Percentiles rank a stretch among this genome's conserved stretches.
These are phyloP conservation scores for Caenorhabditis japonica DNA, from an alignment of 2,888 invertebrate genomes.

Conservation along the genomic window DNA sequence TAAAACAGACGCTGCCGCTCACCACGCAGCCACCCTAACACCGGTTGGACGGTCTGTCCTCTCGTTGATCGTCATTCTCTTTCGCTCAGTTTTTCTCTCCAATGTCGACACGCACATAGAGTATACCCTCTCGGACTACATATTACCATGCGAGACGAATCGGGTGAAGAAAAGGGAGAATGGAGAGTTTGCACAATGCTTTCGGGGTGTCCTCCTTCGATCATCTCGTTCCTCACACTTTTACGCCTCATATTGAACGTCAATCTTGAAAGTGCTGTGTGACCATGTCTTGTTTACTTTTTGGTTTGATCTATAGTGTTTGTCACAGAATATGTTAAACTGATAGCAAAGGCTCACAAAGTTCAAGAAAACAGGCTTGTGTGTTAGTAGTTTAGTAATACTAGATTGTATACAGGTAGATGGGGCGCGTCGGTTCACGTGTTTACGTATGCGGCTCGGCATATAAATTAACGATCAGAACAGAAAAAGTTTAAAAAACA, in stretches of 20 bases:
- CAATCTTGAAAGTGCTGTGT: conserved; percentile 4
- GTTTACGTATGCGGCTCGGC: too few relatives aligned
- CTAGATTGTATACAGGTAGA: too few relatives aligned
- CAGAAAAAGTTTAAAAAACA: too few relatives aligned
- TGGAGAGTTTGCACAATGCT: conserved; percentile 47
- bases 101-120: conserved; percentile 38
- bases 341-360: too few relatives aligned
- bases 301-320: too few relatives aligned
- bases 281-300: too few relatives aligned
- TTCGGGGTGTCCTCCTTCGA: conserved; percentile 14
- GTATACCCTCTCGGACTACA: conserved; percentile 36
- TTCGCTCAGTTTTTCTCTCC: conserved; percentile 18
- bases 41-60: conserved; percentile 21
- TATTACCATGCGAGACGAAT: conserved; percentile 17
- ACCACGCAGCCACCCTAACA: conserved; percentile 23
- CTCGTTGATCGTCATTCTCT: conserved; percentile 27
- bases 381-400: too few relatives aligned
- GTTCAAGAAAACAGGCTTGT: too few relatives aligned
- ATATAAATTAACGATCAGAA: too few relatives aligned
- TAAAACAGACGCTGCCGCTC: conserved; percentile 45
- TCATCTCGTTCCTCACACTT: conserved; percentile 46
- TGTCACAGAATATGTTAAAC: too few relatives aligned
- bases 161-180: conserved; percentile 6
- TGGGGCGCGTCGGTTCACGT: too few relatives aligned
- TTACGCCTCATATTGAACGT: conserved; percentile 5